Percentiles rank a stretch among this genome's conserved stretches.
Conservation (phyloP, 2,888 invertebrate genomes). For the Acanthosepion pharaonis region DNA sequence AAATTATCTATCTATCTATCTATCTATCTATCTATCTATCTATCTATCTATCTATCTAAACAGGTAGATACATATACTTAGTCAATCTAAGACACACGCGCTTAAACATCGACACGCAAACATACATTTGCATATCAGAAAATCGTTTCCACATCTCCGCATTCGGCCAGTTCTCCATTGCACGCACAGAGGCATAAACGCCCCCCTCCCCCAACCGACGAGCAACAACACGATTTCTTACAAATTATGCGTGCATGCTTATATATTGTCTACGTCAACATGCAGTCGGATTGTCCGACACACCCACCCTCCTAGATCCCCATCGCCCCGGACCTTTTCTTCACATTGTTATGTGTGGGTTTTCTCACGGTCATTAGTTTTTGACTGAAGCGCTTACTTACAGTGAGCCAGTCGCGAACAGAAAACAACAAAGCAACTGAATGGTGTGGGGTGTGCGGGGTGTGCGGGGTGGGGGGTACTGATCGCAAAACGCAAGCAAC, state of each 20-base stretch:
- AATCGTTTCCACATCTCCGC: too few species aligned
- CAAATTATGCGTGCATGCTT: background rate
- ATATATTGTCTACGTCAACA: background rate
- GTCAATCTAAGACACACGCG: background rate
- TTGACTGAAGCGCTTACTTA: background rate
- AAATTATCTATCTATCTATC: too few species aligned
- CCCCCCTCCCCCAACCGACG: background rate
- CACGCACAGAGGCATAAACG: too few species aligned
- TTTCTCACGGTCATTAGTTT: constrained; percentile 33
- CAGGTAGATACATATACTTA: too few species aligned
- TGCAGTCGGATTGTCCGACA: background rate
- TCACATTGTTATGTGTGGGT: constrained; percentile 13
- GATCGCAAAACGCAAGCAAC: background rate
- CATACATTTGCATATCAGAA: background rate
- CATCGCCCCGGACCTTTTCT: background rate
- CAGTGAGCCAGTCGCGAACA: background rate
- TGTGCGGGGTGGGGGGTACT: background rate
- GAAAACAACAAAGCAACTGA: background rate
- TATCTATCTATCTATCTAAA: too few species aligned
- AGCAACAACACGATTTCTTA: background rate
- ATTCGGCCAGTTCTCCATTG: too few species aligned
- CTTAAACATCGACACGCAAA: background rate
- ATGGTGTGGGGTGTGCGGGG: background rate
- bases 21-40: too few species aligned
- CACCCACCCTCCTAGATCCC: too few species aligned